A percentile compares a stretch with the other conserved stretches of the same genome.
Evolutionary conservation across 2,797 vertebrate genomes (phyloP).

Genomic region (Cheirogaleus major): DNA sequence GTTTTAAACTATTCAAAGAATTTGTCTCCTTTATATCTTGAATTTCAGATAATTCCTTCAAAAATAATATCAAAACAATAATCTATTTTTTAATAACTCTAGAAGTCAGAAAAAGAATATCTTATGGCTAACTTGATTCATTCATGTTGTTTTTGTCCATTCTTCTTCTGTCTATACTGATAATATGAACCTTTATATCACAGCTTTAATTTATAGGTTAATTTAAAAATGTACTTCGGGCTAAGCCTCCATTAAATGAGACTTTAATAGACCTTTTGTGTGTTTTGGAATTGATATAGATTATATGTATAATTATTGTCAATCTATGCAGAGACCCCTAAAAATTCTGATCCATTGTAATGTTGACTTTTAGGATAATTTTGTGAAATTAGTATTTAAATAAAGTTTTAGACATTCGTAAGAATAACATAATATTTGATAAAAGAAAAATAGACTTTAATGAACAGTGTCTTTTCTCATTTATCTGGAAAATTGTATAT

Average conservation of each 20-base stretch:
- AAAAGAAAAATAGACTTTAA: not conserved
- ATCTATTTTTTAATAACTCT: not conserved
- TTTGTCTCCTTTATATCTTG: not conserved
- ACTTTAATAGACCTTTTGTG: not conserved
- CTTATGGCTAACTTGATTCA: not conserved
- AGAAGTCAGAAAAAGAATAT: conserved; percentile 5
- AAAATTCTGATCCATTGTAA: not conserved
- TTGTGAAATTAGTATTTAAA: not conserved
- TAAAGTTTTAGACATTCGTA: not conserved
- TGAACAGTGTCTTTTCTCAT: not conserved
- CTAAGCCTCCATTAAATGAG: not conserved
- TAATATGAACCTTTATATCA: not conserved
- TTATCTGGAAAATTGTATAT: conserved; percentile 24
- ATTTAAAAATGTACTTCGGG: not conserved
- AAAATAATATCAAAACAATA: not conserved
- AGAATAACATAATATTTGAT: not conserved
- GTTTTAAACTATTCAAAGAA: not conserved
- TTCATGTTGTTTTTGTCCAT: not conserved
- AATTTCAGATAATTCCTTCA: not conserved
- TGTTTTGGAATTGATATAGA: not conserved
- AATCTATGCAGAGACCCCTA: not conserved
- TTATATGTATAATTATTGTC: not conserved
- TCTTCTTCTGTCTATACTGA: not conserved
- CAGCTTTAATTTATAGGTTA: not conserved
- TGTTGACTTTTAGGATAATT: not conserved